Percentiles rank a stretch among this genome's conserved stretches.
phyloP scores from a whole-genome alignment of 2,113 vertebrate species.

The Thryonomys swinderianus region DNA sequence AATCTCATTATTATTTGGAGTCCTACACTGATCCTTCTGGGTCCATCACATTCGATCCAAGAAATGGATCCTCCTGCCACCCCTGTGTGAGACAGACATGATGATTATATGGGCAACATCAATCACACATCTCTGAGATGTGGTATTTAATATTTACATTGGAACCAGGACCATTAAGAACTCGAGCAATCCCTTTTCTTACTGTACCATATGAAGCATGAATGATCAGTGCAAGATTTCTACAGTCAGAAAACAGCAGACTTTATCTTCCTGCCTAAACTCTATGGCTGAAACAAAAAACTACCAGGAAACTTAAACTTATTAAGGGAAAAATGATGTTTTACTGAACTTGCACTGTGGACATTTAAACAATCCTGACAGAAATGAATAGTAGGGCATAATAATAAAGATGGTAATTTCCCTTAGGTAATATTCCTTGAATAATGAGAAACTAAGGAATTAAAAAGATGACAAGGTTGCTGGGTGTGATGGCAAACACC shows the following conservation, averaged over 20 bases:
- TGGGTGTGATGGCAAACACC: neutral
- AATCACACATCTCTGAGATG: neutral
- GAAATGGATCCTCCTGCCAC: neutral
- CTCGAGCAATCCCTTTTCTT: neutral
- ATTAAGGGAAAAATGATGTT: neutral
- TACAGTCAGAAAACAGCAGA: neutral
- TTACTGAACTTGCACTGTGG: neutral
- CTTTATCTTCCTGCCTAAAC: neutral
- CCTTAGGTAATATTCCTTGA: neutral
- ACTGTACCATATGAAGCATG: neutral
- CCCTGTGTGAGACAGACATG: neutral
- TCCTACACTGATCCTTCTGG: neutral
- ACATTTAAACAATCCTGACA: slow-evolving; percentile 13
- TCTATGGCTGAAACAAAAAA: neutral
- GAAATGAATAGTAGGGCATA: neutral
- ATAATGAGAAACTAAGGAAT: neutral
- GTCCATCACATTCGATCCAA: neutral
- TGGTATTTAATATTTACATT: neutral
- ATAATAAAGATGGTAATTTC: neutral
- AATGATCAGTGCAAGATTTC: neutral
- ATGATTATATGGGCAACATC: neutral
- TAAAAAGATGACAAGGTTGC: neutral
- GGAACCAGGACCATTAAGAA: neutral
- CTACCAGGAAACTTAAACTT: neutral
- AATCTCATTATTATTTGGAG: neutral